These are phyloP conservation scores for Rhipidura dahli DNA, from an alignment of 2,113 vertebrate species.

Conservation along the genomic window DNA sequence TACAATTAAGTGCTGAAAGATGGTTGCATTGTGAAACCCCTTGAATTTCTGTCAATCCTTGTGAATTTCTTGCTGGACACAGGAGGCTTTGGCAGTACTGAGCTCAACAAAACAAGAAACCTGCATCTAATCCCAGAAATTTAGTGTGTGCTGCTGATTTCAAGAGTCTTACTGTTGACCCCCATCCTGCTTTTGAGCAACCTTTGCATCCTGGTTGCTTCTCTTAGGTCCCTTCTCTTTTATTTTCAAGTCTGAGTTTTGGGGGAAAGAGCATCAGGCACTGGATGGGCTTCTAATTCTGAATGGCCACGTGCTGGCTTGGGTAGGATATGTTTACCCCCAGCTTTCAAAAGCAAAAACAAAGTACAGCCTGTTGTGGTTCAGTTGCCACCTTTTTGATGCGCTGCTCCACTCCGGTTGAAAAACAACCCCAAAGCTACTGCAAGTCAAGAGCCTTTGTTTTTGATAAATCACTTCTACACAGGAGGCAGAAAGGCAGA, in stretches of 20 bases:
- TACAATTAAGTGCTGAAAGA: background rate
- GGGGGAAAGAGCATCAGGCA: background rate
- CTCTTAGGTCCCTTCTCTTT: background rate
- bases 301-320: background rate
- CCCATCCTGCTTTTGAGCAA: background rate
- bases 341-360: background rate
- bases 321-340: background rate
- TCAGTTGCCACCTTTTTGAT: background rate
- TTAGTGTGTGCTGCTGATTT: background rate
- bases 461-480: conserved; percentile 4
- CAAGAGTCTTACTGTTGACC: background rate
- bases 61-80: background rate
- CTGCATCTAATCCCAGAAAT: background rate
- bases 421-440: background rate
- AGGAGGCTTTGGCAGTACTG: background rate
- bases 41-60: background rate
- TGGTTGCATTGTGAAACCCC: background rate
- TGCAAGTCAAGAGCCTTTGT: background rate
- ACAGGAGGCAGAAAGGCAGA: background rate
- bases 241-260: background rate
- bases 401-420: background rate
- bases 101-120: background rate
- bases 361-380: background rate
- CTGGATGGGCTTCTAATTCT: background rate
- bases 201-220: background rate